Percentiles rank a stretch among this genome's conserved stretches.
Conservation (phyloP, 2,888 invertebrate species). For the Lysandra coridon region DNA sequence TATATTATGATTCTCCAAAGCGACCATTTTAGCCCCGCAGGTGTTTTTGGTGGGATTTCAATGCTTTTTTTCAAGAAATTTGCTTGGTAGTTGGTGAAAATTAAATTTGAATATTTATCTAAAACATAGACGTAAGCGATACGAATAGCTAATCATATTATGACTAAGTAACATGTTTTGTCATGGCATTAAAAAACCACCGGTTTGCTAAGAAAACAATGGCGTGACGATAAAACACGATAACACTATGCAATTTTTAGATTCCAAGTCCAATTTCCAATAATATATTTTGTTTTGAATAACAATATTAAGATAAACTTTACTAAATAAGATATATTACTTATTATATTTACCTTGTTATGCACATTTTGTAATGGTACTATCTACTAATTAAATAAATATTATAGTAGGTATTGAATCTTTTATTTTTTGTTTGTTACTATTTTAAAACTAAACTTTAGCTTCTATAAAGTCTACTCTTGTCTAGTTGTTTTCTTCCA, state of each 20-base stretch:
- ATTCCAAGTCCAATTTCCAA: neutral
- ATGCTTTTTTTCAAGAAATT: too few relatives aligned
- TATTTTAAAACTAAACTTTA: constrained; percentile 2
- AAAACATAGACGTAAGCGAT: too few relatives aligned
- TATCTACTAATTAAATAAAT: neutral
- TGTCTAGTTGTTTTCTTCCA: too few relatives aligned
- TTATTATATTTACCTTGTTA: constrained; percentile 11
- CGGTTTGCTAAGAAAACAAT: neutral
- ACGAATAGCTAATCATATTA: neutral
- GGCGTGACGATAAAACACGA: neutral
- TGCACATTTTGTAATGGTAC: constrained; percentile 12
- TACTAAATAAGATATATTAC: constrained; percentile 5
- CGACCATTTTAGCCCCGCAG: too few relatives aligned
- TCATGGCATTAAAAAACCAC: neutral
- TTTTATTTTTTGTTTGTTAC: neutral
- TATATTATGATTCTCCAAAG: too few relatives aligned
- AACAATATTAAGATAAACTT: neutral
- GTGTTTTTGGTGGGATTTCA: too few relatives aligned
- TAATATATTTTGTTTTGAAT: neutral
- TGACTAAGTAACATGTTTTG: neutral
- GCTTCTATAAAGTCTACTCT: neutral
- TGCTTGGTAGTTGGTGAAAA: too few relatives aligned
- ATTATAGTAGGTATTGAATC: neutral
- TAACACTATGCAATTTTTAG: neutral
- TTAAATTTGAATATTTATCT: too few relatives aligned